Base-by-base conservation (phyloP, 2,113 vertebrate species). In the Pituophis catenifer region DNA sequence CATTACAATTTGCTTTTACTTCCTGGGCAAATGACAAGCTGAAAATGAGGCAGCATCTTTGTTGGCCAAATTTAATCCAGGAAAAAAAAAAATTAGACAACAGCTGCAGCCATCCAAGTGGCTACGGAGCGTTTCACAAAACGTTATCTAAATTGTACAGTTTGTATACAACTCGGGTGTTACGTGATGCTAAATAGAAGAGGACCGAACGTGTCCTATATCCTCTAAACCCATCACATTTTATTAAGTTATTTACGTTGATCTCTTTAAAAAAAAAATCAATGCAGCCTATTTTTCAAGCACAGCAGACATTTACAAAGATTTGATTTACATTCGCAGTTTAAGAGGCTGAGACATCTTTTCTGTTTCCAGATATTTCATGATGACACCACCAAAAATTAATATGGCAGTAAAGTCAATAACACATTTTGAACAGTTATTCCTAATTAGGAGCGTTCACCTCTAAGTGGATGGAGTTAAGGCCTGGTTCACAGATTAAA, bases 11-110 rank as follows among this genome's bases (percentile, higher is more conserved):
- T 97, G 96, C 97, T 98, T 97, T 96, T 96, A 97, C 97, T 98
- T 98, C 97, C 97, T 95, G 96, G 96, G 96, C 96, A 97, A 97
- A 98, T 96, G 98, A 97, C 97, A 97, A 97, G 94, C 97, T 96
- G 96, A 97, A 97, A 97, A 97, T 96, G 97, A 97, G 95, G 97
- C 96, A 90, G 96, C 95, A 95, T 97, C 97, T 97, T 96, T 97
- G 96, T 90, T 52, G 54, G 93, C 94, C 65, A 65, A 97, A 97
- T 97, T 97, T 97, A 97, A 97, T 97, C 97, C 96, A 97, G 95
- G 4, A 55, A 15, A 96, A 96, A 95, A 96, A 97, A 95, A 97
- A 96, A 97, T 92, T 15, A 96, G 95, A 87, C 62, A 97, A 96
- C 97, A 98, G 97, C 97, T 97, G 97, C 96, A 96, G 94, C 94